A percentile compares a stretch with the other conserved stretches of the same genome.
phyloP scores from a whole-genome alignment of 1,140 invertebrate species.

The Drosophila varians region DNA sequence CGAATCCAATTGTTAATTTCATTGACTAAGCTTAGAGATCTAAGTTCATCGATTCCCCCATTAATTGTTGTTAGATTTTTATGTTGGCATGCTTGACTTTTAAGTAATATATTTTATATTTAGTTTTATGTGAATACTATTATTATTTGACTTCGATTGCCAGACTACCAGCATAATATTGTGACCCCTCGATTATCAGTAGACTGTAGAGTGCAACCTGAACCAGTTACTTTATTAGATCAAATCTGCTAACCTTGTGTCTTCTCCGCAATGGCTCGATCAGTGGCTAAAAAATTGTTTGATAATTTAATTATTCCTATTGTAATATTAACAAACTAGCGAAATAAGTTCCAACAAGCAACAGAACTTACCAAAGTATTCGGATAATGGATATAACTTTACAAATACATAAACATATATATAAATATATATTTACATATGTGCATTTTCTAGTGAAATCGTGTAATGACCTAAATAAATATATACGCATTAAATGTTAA shows the following conservation, averaged over 20 bases:
- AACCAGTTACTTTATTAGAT: slow-evolving; percentile 64
- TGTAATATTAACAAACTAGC: slow-evolving; percentile 47
- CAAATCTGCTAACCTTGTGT: slow-evolving; percentile 72
- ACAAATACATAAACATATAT: slow-evolving; percentile 36
- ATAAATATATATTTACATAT: slow-evolving; percentile 79
- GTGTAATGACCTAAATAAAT: slow-evolving; percentile 54
- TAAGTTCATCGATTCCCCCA: slow-evolving; percentile 7
- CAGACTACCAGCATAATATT: background rate
- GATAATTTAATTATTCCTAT: slow-evolving; percentile 42
- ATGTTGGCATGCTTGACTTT: slow-evolving; percentile 32
- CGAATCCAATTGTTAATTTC: slow-evolving; percentile 53
- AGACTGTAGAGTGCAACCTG: slow-evolving; percentile 17
- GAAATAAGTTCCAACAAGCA: slow-evolving; percentile 46
- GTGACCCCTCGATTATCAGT: background rate
- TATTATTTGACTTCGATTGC: slow-evolving; percentile 4
- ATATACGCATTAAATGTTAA: slow-evolving; percentile 55
- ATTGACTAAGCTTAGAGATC: slow-evolving; percentile 8
- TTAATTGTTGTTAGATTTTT: slow-evolving; percentile 73
- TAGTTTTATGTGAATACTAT: slow-evolving; percentile 13
- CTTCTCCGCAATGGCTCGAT: slow-evolving; percentile 51
- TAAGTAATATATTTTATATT: slow-evolving; percentile 3
- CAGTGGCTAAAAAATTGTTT: slow-evolving; percentile 37
- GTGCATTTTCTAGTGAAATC: slow-evolving; percentile 81
- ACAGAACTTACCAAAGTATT: slow-evolving; percentile 76
- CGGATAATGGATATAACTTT: slow-evolving; percentile 47